Evolutionary conservation across 2,888 invertebrate species (phyloP).

Genomic region (Punctoribates punctum): DNA sequence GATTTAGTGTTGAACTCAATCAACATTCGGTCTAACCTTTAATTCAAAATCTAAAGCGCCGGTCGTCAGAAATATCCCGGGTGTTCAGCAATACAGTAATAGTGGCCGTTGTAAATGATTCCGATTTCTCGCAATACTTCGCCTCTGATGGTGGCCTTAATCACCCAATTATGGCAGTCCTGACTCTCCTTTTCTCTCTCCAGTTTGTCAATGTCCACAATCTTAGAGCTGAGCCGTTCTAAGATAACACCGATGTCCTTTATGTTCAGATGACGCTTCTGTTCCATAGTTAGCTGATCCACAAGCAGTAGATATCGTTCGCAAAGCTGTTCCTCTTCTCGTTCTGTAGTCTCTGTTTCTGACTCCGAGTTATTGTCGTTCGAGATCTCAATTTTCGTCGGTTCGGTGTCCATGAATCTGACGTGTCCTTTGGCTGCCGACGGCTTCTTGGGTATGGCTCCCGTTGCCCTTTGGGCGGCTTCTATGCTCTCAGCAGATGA

Average conservation of each 20-base stretch:
- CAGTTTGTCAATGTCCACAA: constrained; percentile 84
- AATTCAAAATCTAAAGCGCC: background rate
- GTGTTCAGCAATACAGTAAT: constrained; percentile 90
- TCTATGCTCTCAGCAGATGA: constrained; percentile 23
- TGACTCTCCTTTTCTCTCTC: constrained; percentile 88
- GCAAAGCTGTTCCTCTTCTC: constrained; percentile 70
- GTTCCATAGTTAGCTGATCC: constrained; percentile 86
- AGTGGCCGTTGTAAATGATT: constrained; percentile 90
- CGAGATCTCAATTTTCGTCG: constrained; percentile 45
- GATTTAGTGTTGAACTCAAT: background rate
- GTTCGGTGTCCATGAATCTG: constrained; percentile 47
- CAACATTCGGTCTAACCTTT: constrained; percentile 12
- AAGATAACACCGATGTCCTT: constrained; percentile 92
- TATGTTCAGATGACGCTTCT: constrained; percentile 84
- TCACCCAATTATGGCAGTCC: constrained; percentile 94
- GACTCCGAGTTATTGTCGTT: constrained; percentile 64
- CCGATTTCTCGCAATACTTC: constrained; percentile 85
- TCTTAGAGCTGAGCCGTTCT: constrained; percentile 85
- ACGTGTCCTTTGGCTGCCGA: constrained; percentile 47
- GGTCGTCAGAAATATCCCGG: constrained; percentile 66
- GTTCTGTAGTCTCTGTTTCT: constrained; percentile 86
- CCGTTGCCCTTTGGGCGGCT: background rate
- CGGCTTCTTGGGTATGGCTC: constrained; percentile 63
- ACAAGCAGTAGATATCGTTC: constrained; percentile 88
- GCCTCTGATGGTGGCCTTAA: constrained; percentile 88